These are phyloP conservation scores for Lutjanus campechanus DNA, from an alignment of 2,797 vertebrate species.

Conservation along the genomic window DNA sequence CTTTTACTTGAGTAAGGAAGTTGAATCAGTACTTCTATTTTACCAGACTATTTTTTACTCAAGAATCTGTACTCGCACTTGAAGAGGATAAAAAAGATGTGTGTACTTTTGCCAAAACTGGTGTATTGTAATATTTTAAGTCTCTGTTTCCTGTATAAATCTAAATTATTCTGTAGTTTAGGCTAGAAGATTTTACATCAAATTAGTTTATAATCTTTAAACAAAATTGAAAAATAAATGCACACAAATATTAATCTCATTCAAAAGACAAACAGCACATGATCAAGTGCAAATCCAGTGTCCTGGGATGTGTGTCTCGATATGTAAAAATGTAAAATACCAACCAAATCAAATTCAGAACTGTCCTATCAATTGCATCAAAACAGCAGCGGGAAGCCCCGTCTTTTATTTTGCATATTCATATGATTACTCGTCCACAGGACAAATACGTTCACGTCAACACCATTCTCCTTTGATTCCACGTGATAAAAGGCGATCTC, in stretches of 20 bases:
- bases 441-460: conserved; percentile 70
- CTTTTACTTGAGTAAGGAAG: no score
- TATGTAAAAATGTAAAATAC: conserved; percentile 66
- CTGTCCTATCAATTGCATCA: conserved; percentile 69
- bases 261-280: conserved; percentile 19
- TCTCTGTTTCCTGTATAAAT: not conserved
- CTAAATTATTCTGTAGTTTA: no score
- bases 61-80: no score
- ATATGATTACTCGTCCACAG: conserved; percentile 72
- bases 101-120: no score
- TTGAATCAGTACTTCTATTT: no score
- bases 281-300: conserved; percentile 33
- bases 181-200: not conserved
- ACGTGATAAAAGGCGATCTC: conserved; percentile 77
- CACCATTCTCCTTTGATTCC: conserved; percentile 78
- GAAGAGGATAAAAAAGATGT: no score
- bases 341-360: conserved; percentile 65
- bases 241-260: conserved; percentile 23
- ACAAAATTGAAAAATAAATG: conserved; percentile 9
- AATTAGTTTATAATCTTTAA: conserved; percentile 5
- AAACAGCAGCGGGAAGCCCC: conserved; percentile 67
- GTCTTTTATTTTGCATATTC: conserved; percentile 81
- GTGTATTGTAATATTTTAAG: not conserved
- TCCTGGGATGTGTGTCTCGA: conserved; percentile 30
- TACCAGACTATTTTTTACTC: no score